Percentiles rank a stretch among this genome's conserved stretches.
These are phyloP conservation scores for Todiramphus chloris DNA, from an alignment of 2,113 vertebrate species.

Conservation along the genomic window DNA sequence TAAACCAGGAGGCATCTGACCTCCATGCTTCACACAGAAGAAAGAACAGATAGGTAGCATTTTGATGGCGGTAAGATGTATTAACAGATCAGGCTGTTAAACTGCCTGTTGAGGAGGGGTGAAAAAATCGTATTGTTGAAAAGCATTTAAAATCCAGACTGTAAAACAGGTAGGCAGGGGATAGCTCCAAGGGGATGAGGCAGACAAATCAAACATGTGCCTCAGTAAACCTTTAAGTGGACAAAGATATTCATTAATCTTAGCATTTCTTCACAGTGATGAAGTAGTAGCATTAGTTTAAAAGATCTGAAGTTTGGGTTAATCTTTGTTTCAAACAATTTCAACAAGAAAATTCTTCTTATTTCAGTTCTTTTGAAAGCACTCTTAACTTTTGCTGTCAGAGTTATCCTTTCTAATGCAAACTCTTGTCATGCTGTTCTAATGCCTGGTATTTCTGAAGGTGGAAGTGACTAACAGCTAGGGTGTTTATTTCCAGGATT, in stretches of 20 bases:
- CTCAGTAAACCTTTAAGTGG: neutral
- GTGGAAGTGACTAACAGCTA: constrained; percentile 56
- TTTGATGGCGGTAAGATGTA: neutral
- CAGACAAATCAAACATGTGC: neutral
- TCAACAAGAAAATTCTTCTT: neutral
- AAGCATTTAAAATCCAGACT: neutral
- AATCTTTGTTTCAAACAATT: neutral
- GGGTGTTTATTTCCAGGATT: constrained; percentile 30
- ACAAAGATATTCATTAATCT: neutral
- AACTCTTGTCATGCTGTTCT: neutral
- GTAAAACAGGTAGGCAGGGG: neutral
- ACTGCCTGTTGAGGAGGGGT: neutral
- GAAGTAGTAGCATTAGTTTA: neutral
- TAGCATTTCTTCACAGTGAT: neutral
- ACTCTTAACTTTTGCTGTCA: neutral
- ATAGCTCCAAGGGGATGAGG: neutral
- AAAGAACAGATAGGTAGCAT: neutral
- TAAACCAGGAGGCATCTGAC: neutral
- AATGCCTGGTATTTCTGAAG: neutral
- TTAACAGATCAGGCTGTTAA: neutral
- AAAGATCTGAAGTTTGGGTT: neutral
- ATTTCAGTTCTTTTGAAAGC: neutral
- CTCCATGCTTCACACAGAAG: neutral
- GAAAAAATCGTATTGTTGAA: neutral
- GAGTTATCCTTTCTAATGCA: neutral